A percentile compares a stretch with the other conserved stretches of the same genome.
phyloP scores from a whole-genome alignment of 2,888 invertebrate species.

The Cryptus viduatorius region DNA sequence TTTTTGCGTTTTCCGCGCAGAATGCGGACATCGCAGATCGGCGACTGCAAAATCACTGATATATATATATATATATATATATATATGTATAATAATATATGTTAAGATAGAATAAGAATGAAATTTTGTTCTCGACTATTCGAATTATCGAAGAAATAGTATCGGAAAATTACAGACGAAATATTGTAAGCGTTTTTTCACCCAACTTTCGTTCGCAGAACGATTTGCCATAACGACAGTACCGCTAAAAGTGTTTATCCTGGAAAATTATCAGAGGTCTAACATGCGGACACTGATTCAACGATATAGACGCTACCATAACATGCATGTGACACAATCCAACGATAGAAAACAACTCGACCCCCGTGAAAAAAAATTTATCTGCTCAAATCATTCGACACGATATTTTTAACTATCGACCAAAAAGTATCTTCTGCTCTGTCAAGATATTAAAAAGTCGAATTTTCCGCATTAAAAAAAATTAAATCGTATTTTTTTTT shows the following conservation, averaged over 20 bases:
- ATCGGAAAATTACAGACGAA: slow-evolving; percentile 22
- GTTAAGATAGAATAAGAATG: too few species aligned
- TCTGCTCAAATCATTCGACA: not conserved
- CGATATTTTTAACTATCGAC: not conserved
- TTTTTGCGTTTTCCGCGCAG: slow-evolving; percentile 5
- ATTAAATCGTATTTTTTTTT: not conserved
- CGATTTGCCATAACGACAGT: slow-evolving; percentile 32
- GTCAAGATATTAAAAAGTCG: not conserved
- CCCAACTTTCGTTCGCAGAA: slow-evolving; percentile 40
- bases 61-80: too few species aligned
- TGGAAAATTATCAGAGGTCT: slow-evolving; percentile 48
- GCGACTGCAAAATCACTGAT: not conserved
- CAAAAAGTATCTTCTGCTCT: not conserved
- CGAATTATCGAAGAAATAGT: not conserved
- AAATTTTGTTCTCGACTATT: too few species aligned
- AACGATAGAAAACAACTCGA: slow-evolving; percentile 44
- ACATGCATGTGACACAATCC: slow-evolving; percentile 66
- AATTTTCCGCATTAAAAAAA: not conserved
- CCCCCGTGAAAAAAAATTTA: not conserved
- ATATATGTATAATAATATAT: too few species aligned
- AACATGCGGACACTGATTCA: slow-evolving; percentile 67
- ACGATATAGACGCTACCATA: slow-evolving; percentile 60
- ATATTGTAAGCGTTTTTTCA: slow-evolving; percentile 19
- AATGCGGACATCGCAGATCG: not conserved
- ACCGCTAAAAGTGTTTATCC: slow-evolving; percentile 8